Evolutionary conservation across 2,113 vertebrate genomes (phyloP).

Genomic region (Gadus chalcogrammus): DNA sequence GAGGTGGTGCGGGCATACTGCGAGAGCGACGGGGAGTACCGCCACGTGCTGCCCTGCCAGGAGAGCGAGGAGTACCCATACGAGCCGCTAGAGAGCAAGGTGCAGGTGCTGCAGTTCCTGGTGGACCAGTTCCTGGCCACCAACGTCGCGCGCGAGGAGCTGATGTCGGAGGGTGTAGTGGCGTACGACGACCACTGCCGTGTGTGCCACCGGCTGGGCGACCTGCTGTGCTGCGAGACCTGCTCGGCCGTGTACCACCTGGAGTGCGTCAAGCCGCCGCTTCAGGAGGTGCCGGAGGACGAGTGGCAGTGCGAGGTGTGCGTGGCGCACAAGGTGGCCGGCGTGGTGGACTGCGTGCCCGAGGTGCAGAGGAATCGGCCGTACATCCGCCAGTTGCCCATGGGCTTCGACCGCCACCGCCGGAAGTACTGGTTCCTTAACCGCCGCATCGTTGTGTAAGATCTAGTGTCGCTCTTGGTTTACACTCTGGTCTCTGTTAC

Average conservation of each 20-base stretch:
- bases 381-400: conserved; percentile 91
- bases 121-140: conserved; percentile 98
- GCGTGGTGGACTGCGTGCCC: conserved; percentile 91
- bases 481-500: not conserved
- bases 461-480: conserved; percentile 35
- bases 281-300: conserved; percentile 95
- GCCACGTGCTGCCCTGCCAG: conserved; percentile 87
- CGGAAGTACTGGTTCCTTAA: conserved; percentile 98
- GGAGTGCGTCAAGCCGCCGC: conserved; percentile 94
- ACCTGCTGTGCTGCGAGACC: conserved; percentile 97
- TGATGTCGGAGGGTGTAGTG: conserved; percentile 97
- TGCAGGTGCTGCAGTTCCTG: conserved; percentile 96
- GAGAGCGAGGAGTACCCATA: conserved; percentile 94
- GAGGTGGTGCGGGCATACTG: conserved; percentile 96
- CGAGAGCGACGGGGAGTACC: conserved; percentile 93
- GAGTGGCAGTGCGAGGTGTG: conserved; percentile 99
- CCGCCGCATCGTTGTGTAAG: conserved; percentile 93
- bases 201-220: conserved; percentile 96
- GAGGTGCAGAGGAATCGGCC: conserved; percentile 95
- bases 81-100: conserved; percentile 92
- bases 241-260: conserved; percentile 97
- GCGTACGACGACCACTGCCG: conserved; percentile 98
- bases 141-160: conserved; percentile 94
- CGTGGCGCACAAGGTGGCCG: conserved; percentile 93
- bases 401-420: conserved; percentile 89